Base-by-base conservation (phyloP, 2,888 invertebrate genomes). In the Ditylenchus weischeri region DNA sequence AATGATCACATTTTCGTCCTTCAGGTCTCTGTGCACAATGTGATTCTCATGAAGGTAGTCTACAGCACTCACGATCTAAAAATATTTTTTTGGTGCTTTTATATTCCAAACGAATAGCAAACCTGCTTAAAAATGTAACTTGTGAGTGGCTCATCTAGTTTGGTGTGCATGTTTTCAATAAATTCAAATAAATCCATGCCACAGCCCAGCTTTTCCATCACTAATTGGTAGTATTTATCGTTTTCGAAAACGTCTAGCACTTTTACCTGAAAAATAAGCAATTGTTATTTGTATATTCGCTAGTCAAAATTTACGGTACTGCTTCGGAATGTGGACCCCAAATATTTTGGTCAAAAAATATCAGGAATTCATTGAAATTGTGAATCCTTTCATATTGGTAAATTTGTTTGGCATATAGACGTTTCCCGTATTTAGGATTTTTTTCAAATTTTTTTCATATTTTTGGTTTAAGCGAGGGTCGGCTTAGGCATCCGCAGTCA, bases 111-210 rank as follows among this genome's bases (percentile, higher is more conserved):
- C 3, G 3, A 43, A 43, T 10, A 43, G 8, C 15, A 15, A 43
- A 88, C 89, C 87, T 89, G 90, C 85, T 89, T 85, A 79, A 90
- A 90, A 65, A 90, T 89, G 78, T 88, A 88, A 79, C 88, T 88
- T 7, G 88, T 87, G 38, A 90, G 84, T 1, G 87, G 86, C 79
- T 90, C 90, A 79, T 89, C 89, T 66, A 90, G 85, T 35, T 86
- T 81, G 6, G 89, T 89, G 47, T 88, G 85, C 0, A 89, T 85
- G 54, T 54, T 54, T 75, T 90, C 90, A 58, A 90, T 89, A 80
- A 90, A 90, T 83, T 90, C 90, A 84, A 90, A 90, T 70, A 90
- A 84, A 81, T 90, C 90, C 88, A 90, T 89, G 0, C 89, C 89
- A 13, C 87, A 87, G 43, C 89, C 89, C 80, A 89, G 89, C 76